phyloP scores from a whole-genome alignment of 2,113 vertebrate genomes.

The Todiramphus chloris region DNA sequence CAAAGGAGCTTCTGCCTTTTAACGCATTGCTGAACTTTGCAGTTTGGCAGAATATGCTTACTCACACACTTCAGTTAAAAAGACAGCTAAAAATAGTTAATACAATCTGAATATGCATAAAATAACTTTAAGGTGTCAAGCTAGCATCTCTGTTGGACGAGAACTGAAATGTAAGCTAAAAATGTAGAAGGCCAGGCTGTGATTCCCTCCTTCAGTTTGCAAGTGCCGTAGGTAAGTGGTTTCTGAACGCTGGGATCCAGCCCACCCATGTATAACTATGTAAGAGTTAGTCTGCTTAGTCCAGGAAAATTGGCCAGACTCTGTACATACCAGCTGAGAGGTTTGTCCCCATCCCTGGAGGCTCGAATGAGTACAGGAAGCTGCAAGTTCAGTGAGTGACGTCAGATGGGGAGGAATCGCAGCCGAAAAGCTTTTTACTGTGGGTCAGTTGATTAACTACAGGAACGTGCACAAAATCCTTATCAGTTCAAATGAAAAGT shows the following conservation, averaged over 20 bases:
- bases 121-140: conserved; percentile 3
- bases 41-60: conserved; percentile 41
- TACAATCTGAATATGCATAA: conserved; percentile 44
- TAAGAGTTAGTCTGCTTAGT: background rate
- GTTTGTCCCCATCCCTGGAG: background rate
- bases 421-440: background rate
- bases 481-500: background rate
- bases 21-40: conserved; percentile 19
- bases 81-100: conserved; percentile 36
- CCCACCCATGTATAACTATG: background rate
- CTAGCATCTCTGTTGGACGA: background rate
- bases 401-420: background rate
- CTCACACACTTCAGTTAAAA: background rate
- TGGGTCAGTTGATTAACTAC: background rate
- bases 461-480: background rate
- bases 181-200: background rate
- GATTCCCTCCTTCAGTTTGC: background rate
- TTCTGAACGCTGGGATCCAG: background rate
- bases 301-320: background rate
- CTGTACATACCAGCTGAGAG: background rate
- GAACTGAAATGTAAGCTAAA: background rate
- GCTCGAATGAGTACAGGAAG: background rate
- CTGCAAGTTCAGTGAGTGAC: background rate
- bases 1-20: conserved; percentile 37
- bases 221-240: background rate